A percentile compares a stretch with the other conserved stretches of the same genome.
Evolutionary conservation across 1,140 invertebrate genomes (phyloP).

Genomic region (Psilanteris sp.): DNA sequence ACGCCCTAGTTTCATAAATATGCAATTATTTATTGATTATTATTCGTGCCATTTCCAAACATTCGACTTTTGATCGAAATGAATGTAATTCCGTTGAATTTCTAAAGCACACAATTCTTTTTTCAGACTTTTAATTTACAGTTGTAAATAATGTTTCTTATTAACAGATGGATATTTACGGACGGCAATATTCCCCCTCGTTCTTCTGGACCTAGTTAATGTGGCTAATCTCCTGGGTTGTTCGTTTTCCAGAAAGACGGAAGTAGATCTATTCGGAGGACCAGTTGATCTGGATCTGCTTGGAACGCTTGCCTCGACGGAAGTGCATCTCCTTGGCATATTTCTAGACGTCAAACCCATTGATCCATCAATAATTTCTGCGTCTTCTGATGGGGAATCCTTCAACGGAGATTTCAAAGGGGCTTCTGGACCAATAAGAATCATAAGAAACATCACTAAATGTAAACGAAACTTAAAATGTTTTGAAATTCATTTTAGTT

Average conservation of each 20-base stretch:
- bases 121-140: too few relatives aligned
- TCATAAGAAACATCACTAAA: neutral
- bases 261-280: constrained; percentile 46
- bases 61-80: too few relatives aligned
- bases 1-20: too few relatives aligned
- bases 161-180: constrained; percentile 58
- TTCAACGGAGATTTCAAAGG: constrained; percentile 26
- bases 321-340: constrained; percentile 69
- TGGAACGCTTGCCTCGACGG: constrained; percentile 64
- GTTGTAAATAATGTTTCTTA: too few relatives aligned
- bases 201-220: constrained; percentile 50
- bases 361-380: constrained; percentile 37
- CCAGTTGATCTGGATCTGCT: constrained; percentile 53
- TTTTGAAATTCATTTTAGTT: too few relatives aligned
- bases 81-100: too few relatives aligned
- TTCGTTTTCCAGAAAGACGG: constrained; percentile 68
- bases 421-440: constrained; percentile 5
- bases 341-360: constrained; percentile 45
- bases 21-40: too few relatives aligned
- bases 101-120: too few relatives aligned
- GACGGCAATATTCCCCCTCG: constrained; percentile 66
- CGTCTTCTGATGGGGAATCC: constrained; percentile 24
- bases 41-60: too few relatives aligned
- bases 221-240: constrained; percentile 54
- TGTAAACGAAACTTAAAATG: too few relatives aligned